phyloP scores from a whole-genome alignment of 1,140 invertebrate genomes.

The Solenopsis fugax region DNA sequence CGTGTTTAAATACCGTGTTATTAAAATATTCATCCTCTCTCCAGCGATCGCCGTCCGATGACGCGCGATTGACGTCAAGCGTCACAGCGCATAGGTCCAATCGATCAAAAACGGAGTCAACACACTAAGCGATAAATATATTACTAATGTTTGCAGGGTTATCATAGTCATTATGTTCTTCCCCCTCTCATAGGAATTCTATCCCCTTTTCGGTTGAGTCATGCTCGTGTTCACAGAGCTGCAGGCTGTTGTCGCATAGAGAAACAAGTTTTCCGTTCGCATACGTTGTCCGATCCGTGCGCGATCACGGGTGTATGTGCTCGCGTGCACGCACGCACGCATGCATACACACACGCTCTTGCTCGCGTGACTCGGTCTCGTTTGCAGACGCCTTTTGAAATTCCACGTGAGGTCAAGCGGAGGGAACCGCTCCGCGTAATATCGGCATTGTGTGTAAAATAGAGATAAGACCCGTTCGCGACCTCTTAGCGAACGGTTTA shows the following conservation, averaged over 20 bases:
- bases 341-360: neutral
- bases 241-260: neutral
- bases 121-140: neutral
- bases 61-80: neutral
- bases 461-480: conserved; percentile 64
- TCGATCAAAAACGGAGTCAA: neutral
- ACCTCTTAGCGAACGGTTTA: conserved; percentile 66
- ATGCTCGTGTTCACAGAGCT: neutral
- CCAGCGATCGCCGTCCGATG: too few species aligned
- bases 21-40: neutral
- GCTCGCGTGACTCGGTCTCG: neutral
- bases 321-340: neutral
- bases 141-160: neutral
- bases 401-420: conserved; percentile 52
- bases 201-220: neutral
- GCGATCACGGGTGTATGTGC: neutral
- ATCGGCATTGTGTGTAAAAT: conserved; percentile 81
- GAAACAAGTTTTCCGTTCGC: conserved; percentile 12
- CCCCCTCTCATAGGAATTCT: neutral
- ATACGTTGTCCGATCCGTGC: neutral
- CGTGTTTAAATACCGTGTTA: neutral
- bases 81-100: neutral
- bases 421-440: neutral
- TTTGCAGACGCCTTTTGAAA: conserved; percentile 54
- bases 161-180: neutral